Evolutionary conservation across 2,797 vertebrate species (phyloP).

Genomic region (Poecile montanus): DNA sequence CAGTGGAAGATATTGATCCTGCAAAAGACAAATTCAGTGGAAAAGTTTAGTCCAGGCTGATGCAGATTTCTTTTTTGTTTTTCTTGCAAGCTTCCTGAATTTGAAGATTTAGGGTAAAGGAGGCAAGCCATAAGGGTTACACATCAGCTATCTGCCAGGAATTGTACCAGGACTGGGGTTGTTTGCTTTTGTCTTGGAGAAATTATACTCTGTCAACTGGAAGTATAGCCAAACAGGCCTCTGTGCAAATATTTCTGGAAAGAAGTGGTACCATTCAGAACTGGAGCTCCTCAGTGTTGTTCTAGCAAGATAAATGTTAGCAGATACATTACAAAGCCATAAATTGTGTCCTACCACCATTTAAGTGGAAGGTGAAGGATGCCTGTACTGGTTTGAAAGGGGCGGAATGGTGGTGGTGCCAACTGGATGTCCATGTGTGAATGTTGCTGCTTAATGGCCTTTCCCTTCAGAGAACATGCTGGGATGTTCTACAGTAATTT

Average conservation of each 20-base stretch:
- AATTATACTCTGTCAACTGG: not conserved
- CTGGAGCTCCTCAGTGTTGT: not conserved
- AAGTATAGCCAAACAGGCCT: not conserved
- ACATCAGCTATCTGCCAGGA: not conserved
- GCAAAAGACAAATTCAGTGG: not conserved
- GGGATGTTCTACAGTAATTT: not conserved
- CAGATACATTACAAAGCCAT: not conserved
- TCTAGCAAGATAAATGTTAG: slow-evolving; percentile 6
- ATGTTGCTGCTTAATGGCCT: not conserved
- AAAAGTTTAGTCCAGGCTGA: not conserved
- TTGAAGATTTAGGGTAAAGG: not conserved
- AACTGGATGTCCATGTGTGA: not conserved
- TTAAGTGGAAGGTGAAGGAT: not conserved
- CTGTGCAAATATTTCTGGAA: not conserved
- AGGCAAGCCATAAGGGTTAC: not conserved
- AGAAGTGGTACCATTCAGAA: not conserved
- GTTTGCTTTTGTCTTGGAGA: not conserved
- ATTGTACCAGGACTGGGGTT: not conserved
- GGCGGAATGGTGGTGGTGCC: not conserved
- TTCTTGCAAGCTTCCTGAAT: not conserved
- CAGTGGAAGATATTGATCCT: not conserved
- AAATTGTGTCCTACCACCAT: not conserved
- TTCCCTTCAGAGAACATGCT: not conserved
- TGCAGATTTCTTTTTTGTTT: not conserved
- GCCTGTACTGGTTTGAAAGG: not conserved